Percentiles rank a stretch among this genome's conserved stretches.
These are phyloP conservation scores for Petrocephalus microphthalmus DNA, from an alignment of 2,113 vertebrate genomes.

Conservation along the genomic window DNA sequence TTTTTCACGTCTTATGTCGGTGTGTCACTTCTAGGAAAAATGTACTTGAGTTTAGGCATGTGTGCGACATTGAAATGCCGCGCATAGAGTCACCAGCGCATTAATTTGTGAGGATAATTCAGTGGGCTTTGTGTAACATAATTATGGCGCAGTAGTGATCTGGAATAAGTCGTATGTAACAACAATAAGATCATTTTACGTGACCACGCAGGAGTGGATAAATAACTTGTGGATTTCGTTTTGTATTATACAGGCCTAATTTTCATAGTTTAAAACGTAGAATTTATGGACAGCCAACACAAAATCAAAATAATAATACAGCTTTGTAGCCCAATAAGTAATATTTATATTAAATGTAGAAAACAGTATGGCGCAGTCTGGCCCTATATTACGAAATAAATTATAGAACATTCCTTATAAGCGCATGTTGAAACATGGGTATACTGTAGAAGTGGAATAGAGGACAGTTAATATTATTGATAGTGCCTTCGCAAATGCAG, in stretches of 20 bases:
- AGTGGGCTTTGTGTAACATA: not conserved
- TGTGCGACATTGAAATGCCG: not conserved
- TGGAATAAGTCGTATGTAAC: not conserved
- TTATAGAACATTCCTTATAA: not conserved
- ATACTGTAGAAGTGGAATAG: not conserved
- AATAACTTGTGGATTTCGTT: not conserved
- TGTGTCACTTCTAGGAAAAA: not conserved
- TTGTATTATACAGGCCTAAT: not conserved
- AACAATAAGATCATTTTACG: not conserved
- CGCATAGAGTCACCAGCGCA: not conserved
- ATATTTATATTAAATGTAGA: not conserved
- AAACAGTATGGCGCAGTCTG: not conserved
- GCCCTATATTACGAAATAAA: not conserved
- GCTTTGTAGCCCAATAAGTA: not conserved
- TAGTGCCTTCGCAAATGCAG: not conserved
- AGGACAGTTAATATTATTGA: not conserved
- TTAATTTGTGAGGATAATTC: not conserved
- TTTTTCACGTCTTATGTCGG: not conserved
- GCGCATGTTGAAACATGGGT: not conserved
- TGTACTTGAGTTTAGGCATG: not conserved
- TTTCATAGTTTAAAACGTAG: not conserved
- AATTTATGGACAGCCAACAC: not conserved
- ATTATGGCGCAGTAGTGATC: not conserved
- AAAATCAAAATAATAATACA: not conserved
- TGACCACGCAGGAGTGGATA: not conserved